Evolutionary conservation across 2,113 vertebrate species (phyloP).

Genomic region (Ameiurus melas): DNA sequence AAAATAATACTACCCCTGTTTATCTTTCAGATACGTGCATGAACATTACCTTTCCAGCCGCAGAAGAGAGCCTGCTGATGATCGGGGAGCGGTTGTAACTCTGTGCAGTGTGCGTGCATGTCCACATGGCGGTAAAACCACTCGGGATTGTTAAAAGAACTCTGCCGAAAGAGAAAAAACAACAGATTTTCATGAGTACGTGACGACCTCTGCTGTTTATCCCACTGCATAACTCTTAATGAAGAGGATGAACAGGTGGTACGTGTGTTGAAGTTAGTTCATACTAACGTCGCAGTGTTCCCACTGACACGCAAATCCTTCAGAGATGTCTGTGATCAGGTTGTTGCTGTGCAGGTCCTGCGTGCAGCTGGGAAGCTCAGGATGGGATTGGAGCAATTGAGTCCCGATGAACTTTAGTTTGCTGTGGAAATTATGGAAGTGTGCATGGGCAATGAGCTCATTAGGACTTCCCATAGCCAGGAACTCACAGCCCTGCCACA

Average conservation of each 20-base stretch:
- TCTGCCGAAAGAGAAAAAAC: conserved; percentile 61
- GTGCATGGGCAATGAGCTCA: conserved; percentile 64
- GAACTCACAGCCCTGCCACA: conserved; percentile 75
- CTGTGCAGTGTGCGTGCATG: conserved; percentile 71
- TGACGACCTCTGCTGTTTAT: not conserved
- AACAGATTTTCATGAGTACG: not conserved
- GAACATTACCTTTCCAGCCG: conserved; percentile 67
- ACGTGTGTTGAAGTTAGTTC: not conserved
- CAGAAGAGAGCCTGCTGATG: conserved; percentile 73
- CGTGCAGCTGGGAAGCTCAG: conserved; percentile 66
- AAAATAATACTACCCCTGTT: not conserved
- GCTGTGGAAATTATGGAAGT: conserved; percentile 74
- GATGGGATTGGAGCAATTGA: conserved; percentile 62
- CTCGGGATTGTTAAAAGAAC: conserved; percentile 76
- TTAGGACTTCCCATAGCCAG: conserved; percentile 65
- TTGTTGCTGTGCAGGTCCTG: conserved; percentile 69
- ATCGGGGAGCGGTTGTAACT: conserved; percentile 70
- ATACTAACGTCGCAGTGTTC: conserved; percentile 75
- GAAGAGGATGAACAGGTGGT: not conserved
- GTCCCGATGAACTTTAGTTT: conserved; percentile 72
- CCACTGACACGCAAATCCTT: conserved; percentile 72
- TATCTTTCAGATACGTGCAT: no score
- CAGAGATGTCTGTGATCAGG: conserved; percentile 65
- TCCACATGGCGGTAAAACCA: conserved; percentile 80
- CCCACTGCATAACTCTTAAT: not conserved